Percentiles rank a stretch among this genome's conserved stretches.
Evolutionary conservation across 2,113 vertebrate species (phyloP).

Genomic region (Aptenodytes patagonicus): DNA sequence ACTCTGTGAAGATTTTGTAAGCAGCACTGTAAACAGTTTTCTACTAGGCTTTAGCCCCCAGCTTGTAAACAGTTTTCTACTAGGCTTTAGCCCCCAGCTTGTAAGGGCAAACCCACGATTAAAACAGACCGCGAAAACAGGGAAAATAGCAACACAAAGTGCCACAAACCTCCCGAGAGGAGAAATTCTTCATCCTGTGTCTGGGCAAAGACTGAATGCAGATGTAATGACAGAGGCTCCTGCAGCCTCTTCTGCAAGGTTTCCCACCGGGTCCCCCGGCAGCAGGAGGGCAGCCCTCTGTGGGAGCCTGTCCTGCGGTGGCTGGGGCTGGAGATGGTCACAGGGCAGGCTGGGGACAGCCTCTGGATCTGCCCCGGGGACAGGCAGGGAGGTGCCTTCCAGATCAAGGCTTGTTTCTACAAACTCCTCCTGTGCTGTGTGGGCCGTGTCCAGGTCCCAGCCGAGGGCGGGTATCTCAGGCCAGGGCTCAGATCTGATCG

Average conservation of each 20-base stretch:
- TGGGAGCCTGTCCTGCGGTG: background rate
- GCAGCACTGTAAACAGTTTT: background rate
- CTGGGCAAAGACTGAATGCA: background rate
- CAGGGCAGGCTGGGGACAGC: background rate
- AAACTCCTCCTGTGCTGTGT: background rate
- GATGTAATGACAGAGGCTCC: background rate
- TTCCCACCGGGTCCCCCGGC: background rate
- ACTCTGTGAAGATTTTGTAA: background rate
- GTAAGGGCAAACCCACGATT: conserved; percentile 7
- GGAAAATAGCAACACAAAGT: conserved; percentile 7
- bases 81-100: background rate
- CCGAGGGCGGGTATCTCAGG: fast-evolving
- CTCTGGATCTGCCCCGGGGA: background rate
- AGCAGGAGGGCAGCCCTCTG: background rate
- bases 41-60: background rate
- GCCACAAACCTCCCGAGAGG: conserved; percentile 2
- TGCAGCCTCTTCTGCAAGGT: background rate
- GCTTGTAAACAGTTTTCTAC: background rate
- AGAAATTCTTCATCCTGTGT: conserved; percentile 9
- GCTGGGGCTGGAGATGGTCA: background rate
- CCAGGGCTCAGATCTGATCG: background rate
- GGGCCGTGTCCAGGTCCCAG: background rate
- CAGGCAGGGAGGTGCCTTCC: background rate
- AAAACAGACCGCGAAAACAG: background rate
- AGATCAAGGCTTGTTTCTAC: background rate